Conservation (phyloP, 2,888 invertebrate species). For the Erynnis tages region DNA sequence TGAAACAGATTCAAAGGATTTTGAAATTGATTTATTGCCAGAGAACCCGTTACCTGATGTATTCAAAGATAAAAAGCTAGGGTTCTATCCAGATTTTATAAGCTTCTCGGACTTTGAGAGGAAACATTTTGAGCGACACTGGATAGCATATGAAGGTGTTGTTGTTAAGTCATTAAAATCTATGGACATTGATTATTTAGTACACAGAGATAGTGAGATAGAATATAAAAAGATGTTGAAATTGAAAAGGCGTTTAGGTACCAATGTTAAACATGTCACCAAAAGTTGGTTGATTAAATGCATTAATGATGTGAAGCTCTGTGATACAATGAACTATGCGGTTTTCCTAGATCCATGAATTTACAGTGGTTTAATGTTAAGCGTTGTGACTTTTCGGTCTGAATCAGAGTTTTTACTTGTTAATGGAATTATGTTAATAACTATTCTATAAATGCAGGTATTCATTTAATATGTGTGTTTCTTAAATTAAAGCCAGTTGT, state of each 20-base stretch:
- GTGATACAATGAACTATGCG: conserved; percentile 51
- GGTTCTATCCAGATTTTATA: conserved; percentile 73
- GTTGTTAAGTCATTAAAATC: conserved; percentile 61
- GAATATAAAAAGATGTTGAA: conserved; percentile 51
- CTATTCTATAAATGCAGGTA: too few relatives aligned
- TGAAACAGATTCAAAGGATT: conserved; percentile 27
- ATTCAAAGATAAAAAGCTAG: conserved; percentile 57
- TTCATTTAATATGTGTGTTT: too few relatives aligned
- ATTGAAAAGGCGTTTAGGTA: conserved; percentile 47
- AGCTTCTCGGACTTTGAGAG: conserved; percentile 64
- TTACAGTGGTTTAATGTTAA: not conserved
- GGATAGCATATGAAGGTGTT: conserved; percentile 83
- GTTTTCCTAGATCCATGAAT: conserved; percentile 22
- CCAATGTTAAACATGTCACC: conserved; percentile 57
- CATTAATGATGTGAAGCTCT: conserved; percentile 57
- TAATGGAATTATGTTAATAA: not conserved
- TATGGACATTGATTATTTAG: conserved; percentile 59
- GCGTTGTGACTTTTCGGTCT: not conserved
- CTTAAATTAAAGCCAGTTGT: not conserved
- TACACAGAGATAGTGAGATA: conserved; percentile 56
- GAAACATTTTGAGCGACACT: conserved; percentile 77
- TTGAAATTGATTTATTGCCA: conserved; percentile 42
- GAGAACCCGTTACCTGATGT: conserved; percentile 62
- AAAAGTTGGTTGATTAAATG: conserved; percentile 67
- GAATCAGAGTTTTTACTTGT: not conserved